Evolutionary conservation across 2,113 vertebrate species (phyloP), one percentile per base, ranked within the genome.

Genomic region (Furnarius figulus): DNA sequence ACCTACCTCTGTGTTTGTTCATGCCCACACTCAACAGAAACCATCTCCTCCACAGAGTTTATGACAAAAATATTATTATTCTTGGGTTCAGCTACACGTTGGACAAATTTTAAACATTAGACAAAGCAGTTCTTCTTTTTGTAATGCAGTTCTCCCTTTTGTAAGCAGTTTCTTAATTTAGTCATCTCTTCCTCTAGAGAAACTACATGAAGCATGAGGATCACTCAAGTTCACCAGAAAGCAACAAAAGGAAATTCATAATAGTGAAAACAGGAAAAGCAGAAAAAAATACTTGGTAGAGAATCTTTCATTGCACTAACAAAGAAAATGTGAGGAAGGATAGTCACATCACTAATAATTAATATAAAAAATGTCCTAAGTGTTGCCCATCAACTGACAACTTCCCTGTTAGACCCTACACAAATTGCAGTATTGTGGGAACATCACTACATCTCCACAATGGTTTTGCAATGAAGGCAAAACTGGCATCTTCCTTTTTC

Each of bases 211-310:
- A 72, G 42, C 28, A 77, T 8, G 33, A 86, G 28, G 68, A 89
- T 73, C 77, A 88, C 46, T 84, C 87, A 71, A 53, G 79, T 39
- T 63, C 61, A 80, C 17, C 79, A 84, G 59, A 81, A 86, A 74
- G 59, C 39, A 85, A 94, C n/a, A 33, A 11, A 80, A 89, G 35
- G 62, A 70, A 91, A 78, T 50, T 58, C 28, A 28, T 19, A 78
- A 46, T 3, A 46, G 37, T 58, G 72, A 59, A 35, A 59, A 71
- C n/a, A 83, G 30, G 25, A 73, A 76, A 85, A 84, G 46, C 0
- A 0, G 55, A 79, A 66, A 37, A 33, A 83, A 93, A 55, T 28
- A 44, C 31, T 89, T 58, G 30, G 35, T 55, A 63, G 35, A 79
- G 30, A 73, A 47, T 23, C n/a, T 65, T 56, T 40, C 35, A 63